A percentile compares a stretch with the other conserved stretches of the same genome.
phyloP scores from a whole-genome alignment of 2,113 vertebrate genomes.

The Haemorhous mexicanus region DNA sequence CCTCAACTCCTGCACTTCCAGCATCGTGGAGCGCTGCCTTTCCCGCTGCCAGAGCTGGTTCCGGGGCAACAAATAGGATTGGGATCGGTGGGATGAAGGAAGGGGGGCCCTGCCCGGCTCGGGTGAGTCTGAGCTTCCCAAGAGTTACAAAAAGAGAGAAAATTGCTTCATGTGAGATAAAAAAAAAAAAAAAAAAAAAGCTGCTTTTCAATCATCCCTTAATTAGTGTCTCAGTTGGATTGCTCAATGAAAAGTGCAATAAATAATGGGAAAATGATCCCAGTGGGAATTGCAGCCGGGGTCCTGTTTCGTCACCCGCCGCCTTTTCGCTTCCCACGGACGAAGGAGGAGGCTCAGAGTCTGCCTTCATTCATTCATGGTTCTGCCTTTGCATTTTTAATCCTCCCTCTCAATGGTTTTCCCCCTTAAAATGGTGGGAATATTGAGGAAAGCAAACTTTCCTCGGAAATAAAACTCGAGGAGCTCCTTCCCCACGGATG shows the following conservation, averaged over 20 bases:
- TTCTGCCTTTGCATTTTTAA: background rate
- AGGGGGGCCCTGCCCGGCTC: background rate
- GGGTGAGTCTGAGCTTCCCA: background rate
- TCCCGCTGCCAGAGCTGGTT: constrained; percentile 34
- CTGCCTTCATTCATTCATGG: background rate
- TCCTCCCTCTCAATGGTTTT: background rate
- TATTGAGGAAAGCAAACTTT: background rate
- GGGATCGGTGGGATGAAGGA: fast-evolving
- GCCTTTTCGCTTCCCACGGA: background rate
- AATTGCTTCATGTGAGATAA: background rate
- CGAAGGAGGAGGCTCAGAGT: background rate
- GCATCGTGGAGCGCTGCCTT: constrained; percentile 23
- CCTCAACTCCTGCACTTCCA: background rate
- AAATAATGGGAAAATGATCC: background rate
- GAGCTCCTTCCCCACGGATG: fast-evolving
- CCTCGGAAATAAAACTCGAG: fast-evolving
- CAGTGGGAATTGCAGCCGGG: background rate
- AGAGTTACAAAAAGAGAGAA: background rate
- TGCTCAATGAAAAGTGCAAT: background rate
- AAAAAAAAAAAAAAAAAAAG: background rate
- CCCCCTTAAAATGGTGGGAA: background rate
- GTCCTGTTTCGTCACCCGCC: background rate
- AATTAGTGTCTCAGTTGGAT: background rate
- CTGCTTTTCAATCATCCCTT: background rate
- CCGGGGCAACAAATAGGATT: background rate